A percentile compares a stretch with the other conserved stretches of the same genome.
Conservation (phyloP, 2,888 invertebrate species). For the Mamestra brassicae region DNA sequence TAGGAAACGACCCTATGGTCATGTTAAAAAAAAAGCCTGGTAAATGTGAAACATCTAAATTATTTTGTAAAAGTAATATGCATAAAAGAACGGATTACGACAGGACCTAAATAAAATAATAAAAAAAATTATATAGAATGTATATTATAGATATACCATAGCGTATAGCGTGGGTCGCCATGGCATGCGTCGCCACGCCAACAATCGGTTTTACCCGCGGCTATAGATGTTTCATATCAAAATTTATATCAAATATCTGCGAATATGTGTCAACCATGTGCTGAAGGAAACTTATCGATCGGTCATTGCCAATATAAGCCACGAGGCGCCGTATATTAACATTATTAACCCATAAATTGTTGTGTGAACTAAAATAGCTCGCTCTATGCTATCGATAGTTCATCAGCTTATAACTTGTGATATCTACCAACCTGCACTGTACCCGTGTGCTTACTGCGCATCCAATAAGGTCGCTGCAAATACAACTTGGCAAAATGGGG, state of each 20-base stretch:
- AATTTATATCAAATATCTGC: neutral
- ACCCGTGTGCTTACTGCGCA: neutral
- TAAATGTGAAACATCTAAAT: no score
- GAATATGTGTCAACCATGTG: constrained; percentile 3
- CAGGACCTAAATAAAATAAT: no score
- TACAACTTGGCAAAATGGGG: neutral
- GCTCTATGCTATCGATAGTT: neutral
- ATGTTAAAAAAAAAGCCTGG: neutral
- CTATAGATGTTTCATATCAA: no score
- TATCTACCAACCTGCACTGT: neutral
- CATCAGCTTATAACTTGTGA: neutral
- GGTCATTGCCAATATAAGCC: constrained; percentile 22
- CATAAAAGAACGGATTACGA: no score
- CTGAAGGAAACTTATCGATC: neutral
- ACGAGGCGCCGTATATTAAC: constrained; percentile 29
- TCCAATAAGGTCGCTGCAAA: neutral
- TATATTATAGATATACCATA: no score
- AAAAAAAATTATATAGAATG: no score
- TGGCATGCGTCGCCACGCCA: no score
- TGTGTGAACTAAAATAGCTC: constrained; percentile 18
- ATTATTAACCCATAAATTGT: constrained; percentile 17
- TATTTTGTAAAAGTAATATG: no score
- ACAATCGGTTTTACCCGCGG: no score
- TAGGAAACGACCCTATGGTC: neutral
- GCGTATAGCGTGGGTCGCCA: no score